Evolutionary conservation across 2,113 vertebrate genomes (phyloP).

Genomic region (Pteronura brasiliensis): DNA sequence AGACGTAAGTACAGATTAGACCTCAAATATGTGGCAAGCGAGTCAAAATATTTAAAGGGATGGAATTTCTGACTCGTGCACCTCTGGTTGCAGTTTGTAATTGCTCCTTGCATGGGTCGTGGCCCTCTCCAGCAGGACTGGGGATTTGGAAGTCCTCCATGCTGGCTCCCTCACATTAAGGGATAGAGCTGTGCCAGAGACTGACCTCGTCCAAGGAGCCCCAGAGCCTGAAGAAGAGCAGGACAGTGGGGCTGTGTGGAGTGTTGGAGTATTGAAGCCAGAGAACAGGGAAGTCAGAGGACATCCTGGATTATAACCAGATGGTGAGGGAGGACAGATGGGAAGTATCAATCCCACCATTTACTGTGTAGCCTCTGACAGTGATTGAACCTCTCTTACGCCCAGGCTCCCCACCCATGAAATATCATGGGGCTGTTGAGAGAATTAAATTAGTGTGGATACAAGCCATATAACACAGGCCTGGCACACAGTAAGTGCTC

Average conservation of each 20-base stretch:
- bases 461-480: background rate
- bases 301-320: background rate
- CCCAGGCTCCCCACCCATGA: background rate
- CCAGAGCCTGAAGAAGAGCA: background rate
- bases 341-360: background rate
- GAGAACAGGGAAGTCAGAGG: background rate
- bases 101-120: background rate
- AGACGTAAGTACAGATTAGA: slow-evolving; percentile 51
- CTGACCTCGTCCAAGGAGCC: fast-evolving
- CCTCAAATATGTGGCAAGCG: slow-evolving; percentile 36
- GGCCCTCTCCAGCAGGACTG: background rate
- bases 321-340: background rate
- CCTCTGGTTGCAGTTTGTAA: slow-evolving; percentile 35
- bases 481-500: background rate
- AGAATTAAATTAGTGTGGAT: background rate
- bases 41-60: slow-evolving; percentile 60
- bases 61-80: slow-evolving; percentile 22
- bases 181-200: background rate
- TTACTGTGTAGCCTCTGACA: background rate
- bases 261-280: background rate
- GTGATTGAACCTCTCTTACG: background rate
- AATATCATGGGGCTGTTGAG: background rate
- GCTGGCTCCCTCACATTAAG: fast-evolving
- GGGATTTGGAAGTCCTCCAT: fast-evolving
- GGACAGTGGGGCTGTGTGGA: background rate